A percentile compares a stretch with the other conserved stretches of the same genome.
Evolutionary conservation across 1,140 invertebrate genomes (phyloP).

Genomic region (Bombus picipes): DNA sequence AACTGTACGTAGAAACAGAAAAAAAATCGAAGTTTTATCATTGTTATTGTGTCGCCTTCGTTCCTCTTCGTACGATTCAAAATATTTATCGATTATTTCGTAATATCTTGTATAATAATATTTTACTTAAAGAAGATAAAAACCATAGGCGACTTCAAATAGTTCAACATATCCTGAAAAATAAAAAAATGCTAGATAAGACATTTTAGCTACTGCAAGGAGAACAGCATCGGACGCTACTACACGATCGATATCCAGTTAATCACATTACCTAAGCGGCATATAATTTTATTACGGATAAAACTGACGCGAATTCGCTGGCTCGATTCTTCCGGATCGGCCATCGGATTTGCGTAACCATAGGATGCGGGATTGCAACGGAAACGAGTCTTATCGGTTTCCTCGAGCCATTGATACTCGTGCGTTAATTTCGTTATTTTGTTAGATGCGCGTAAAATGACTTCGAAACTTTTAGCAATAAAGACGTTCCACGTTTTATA

Average conservation of each 20-base stretch:
- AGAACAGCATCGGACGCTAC: background rate
- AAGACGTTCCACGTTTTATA: background rate
- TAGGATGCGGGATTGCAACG: background rate
- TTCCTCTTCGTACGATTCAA: too few species aligned
- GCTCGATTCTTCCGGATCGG: constrained; percentile 1
- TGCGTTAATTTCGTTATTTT: background rate
- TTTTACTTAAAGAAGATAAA: background rate
- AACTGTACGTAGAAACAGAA: background rate
- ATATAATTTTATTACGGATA: constrained; percentile 60
- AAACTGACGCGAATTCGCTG: constrained; percentile 29
- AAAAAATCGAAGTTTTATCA: background rate
- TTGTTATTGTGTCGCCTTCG: too few species aligned
- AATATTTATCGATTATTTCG: too few species aligned
- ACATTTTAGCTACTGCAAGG: background rate
- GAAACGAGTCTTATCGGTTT: constrained; percentile 58
- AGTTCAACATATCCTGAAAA: background rate
- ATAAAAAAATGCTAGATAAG: background rate
- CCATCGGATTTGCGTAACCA: constrained; percentile 15
- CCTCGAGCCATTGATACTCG: constrained; percentile 42
- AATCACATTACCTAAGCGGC: constrained; percentile 44
- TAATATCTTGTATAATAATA: background rate
- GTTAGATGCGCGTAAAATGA: background rate
- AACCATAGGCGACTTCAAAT: background rate
- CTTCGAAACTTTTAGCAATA: background rate
- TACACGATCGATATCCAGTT: constrained; percentile 35